phyloP scores from a whole-genome alignment of 2,113 vertebrate species.

The Oxygymnocypris stewartii region DNA sequence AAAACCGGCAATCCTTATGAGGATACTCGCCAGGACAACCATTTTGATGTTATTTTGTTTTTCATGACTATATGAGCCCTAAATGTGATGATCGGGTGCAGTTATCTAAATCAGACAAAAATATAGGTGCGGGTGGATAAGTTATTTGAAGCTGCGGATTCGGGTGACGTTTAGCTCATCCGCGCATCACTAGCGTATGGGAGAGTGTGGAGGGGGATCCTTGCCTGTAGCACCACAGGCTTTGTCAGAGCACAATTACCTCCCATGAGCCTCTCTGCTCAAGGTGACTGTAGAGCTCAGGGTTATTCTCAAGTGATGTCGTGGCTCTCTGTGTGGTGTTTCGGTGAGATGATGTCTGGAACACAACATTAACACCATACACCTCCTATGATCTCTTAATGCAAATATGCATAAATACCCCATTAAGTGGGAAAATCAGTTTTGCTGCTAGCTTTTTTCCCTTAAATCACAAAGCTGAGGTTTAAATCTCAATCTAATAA shows the following conservation, averaged over 20 bases:
- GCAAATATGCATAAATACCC: neutral
- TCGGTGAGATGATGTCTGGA: constrained; percentile 53
- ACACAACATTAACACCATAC: neutral
- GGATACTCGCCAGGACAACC: no score
- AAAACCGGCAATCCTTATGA: no score
- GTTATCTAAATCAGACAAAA: no score
- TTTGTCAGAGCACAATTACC: constrained; percentile 57
- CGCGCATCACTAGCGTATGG: neutral
- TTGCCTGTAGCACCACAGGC: constrained; percentile 27
- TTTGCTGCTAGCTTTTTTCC: neutral
- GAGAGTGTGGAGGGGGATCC: neutral
- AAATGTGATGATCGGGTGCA: no score
- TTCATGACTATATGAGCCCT: no score
- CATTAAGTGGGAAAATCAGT: neutral
- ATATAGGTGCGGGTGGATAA: no score
- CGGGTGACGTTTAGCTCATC: no score
- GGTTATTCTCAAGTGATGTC: constrained; percentile 57
- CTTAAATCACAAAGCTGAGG: neutral
- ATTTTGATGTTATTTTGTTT: no score
- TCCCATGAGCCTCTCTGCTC: constrained; percentile 50
- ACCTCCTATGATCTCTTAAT: neutral
- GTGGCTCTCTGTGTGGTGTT: constrained; percentile 60
- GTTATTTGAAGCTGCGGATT: no score
- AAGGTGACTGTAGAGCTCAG: constrained; percentile 65
- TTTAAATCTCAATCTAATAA: neutral